These are phyloP conservation scores for Dolichomitus sp. DNA, from an alignment of 2,888 invertebrate genomes.

Conservation along the genomic window DNA sequence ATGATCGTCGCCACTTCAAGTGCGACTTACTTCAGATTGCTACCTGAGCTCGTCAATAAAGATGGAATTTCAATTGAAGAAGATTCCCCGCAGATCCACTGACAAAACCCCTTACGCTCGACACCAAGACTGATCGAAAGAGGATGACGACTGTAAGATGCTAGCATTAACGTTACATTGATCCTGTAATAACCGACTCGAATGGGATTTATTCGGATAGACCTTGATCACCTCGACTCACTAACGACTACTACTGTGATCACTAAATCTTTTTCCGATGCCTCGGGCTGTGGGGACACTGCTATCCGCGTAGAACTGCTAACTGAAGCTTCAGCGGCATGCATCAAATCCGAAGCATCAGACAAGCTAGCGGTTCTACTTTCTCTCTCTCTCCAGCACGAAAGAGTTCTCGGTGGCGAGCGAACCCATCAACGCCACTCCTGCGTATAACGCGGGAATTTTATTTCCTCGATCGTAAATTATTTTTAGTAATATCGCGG, in stretches of 20 bases:
- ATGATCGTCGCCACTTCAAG: conserved; percentile 17
- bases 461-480: conserved; percentile 80
- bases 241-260: conserved; percentile 38
- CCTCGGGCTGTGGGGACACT: background rate
- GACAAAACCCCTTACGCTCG: background rate
- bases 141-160: conserved; percentile 14
- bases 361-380: conserved; percentile 20
- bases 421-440: conserved; percentile 70
- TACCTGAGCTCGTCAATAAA: background rate
- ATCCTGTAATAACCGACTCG: conserved; percentile 32
- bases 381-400: conserved; percentile 10
- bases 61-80: conserved; percentile 17
- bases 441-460: conserved; percentile 55
- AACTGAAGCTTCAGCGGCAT: background rate
- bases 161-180: conserved; percentile 16
- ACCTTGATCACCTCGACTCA: conserved; percentile 38
- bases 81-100: conserved; percentile 14
- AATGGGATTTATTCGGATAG: conserved; percentile 39
- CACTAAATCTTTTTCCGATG: conserved; percentile 45
- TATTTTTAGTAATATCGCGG: conserved; percentile 79
- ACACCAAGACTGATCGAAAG: background rate
- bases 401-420: conserved; percentile 44
- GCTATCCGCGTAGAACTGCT: background rate
- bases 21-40: conserved; percentile 12
- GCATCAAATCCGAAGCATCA: conserved; percentile 14